These are phyloP conservation scores for Aegithalos caudatus DNA, from an alignment of 2,113 vertebrate genomes.

Conservation along the genomic window DNA sequence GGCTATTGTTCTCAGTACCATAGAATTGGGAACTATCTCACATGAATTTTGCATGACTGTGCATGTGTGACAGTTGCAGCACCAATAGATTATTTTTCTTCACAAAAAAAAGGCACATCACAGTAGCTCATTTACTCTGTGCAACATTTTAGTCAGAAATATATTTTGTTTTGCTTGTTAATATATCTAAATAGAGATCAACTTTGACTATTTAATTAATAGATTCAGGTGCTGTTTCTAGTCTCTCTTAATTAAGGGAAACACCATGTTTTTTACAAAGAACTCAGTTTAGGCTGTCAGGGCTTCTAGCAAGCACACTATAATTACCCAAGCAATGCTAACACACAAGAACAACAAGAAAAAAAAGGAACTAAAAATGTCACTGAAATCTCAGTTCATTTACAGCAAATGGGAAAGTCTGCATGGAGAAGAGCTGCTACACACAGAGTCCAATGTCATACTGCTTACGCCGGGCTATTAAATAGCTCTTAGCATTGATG, in stretches of 20 bases:
- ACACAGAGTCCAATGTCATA: not conserved
- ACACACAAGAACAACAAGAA: not conserved
- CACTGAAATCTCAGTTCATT: not conserved
- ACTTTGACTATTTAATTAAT: conserved; percentile 41
- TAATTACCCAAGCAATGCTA: conserved; percentile 37
- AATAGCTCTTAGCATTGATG: not conserved
- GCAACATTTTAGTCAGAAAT: not conserved
- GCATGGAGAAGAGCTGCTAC: not conserved
- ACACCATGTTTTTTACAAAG: not conserved
- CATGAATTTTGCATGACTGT: not conserved
- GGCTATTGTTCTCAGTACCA: not conserved
- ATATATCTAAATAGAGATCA: conserved; percentile 5
- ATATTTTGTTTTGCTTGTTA: conserved; percentile 6
- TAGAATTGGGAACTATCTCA: not conserved
- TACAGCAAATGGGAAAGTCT: not conserved
- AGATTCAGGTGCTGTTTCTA: conserved; percentile 47
- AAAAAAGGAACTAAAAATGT: not conserved
- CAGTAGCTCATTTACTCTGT: not conserved
- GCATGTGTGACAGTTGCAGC: not conserved
- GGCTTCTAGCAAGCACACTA: not conserved
- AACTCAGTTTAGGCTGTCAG: conserved; percentile 24
- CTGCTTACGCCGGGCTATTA: not conserved
- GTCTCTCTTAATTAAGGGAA: conserved; percentile 36
- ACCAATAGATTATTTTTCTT: not conserved
- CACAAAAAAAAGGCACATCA: not conserved